Percentiles rank a stretch among this genome's conserved stretches.
Evolutionary conservation across 1,140 invertebrate species (phyloP).

Genomic region (Lordiphosa mommai): DNA sequence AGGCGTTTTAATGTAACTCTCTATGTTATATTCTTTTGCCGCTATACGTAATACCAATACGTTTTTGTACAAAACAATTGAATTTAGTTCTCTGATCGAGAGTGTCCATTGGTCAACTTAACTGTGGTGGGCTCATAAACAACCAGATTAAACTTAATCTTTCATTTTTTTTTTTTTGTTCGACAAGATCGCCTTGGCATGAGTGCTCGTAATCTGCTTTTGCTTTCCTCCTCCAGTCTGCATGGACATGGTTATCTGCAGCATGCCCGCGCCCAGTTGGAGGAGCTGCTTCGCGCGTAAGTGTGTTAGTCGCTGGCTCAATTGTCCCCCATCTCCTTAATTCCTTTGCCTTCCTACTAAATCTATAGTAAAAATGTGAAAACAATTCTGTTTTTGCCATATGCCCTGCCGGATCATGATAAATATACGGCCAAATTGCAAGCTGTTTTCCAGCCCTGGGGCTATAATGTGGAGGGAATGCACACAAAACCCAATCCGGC

Average conservation of each 20-base stretch:
- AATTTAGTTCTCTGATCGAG: no score
- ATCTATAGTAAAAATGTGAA: slow-evolving; percentile 83
- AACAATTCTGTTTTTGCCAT: slow-evolving; percentile 88
- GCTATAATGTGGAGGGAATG: slow-evolving; percentile 84
- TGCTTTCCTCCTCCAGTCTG: slow-evolving; percentile 86
- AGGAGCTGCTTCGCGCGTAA: slow-evolving; percentile 84
- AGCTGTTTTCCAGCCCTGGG: slow-evolving; percentile 83
- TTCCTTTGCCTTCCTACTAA: no score
- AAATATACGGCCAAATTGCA: slow-evolving; percentile 84
- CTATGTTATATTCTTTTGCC: no score
- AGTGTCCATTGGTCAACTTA: no score
- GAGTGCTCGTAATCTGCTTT: slow-evolving; percentile 80
- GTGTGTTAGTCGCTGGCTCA: no score
- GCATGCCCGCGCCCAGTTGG: slow-evolving; percentile 84
- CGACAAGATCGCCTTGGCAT: slow-evolving; percentile 31
- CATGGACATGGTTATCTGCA: slow-evolving; percentile 85
- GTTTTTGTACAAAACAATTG: no score
- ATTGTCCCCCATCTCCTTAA: no score
- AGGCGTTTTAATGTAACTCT: no score
- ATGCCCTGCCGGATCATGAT: slow-evolving; percentile 85
- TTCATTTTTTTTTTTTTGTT: background rate
- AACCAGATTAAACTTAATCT: no score
- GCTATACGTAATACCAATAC: no score
- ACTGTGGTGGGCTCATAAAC: no score
- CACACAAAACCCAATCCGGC: slow-evolving; percentile 82